Evolutionary conservation across 2,797 vertebrate genomes (phyloP).

Genomic region (Anguilla pacifica): DNA sequence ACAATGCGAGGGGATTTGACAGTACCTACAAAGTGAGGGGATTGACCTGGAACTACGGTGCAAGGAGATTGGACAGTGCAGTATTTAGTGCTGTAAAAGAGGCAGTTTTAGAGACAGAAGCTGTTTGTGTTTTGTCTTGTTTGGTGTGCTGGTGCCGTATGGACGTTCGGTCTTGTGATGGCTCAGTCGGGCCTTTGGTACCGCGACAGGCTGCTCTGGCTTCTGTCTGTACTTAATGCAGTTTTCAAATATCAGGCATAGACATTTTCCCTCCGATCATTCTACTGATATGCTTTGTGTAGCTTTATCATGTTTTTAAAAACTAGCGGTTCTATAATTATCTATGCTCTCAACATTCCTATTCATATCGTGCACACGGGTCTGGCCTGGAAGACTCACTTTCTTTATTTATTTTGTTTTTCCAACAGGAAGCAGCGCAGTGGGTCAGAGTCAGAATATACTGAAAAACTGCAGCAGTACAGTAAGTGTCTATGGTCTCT

Average conservation of each 20-base stretch:
- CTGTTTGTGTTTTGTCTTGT: background rate
- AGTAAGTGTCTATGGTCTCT: constrained; percentile 74
- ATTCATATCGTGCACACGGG: too few species aligned
- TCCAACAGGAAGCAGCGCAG: constrained; percentile 90
- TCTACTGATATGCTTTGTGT: background rate
- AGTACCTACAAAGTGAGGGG: too few species aligned
- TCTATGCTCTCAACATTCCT: background rate
- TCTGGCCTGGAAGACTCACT: constrained; percentile 33
- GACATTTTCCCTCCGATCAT: background rate
- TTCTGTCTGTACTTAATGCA: background rate
- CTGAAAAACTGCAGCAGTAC: constrained; percentile 97
- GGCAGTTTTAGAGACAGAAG: background rate
- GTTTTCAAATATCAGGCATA: background rate
- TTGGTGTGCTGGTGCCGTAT: background rate
- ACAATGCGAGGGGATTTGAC: too few species aligned
- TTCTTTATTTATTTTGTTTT: constrained; percentile 53
- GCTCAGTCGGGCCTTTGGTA: background rate
- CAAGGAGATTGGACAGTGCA: background rate
- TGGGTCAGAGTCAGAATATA: constrained; percentile 90
- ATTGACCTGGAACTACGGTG: background rate
- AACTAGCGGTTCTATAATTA: background rate
- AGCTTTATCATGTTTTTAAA: too few species aligned
- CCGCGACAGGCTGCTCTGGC: background rate
- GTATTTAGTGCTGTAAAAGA: background rate
- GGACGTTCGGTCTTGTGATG: background rate